A percentile compares a stretch with the other conserved stretches of the same genome.
Evolutionary conservation across 2,888 invertebrate species (phyloP).

Genomic region (Ceriagrion tenellum): DNA sequence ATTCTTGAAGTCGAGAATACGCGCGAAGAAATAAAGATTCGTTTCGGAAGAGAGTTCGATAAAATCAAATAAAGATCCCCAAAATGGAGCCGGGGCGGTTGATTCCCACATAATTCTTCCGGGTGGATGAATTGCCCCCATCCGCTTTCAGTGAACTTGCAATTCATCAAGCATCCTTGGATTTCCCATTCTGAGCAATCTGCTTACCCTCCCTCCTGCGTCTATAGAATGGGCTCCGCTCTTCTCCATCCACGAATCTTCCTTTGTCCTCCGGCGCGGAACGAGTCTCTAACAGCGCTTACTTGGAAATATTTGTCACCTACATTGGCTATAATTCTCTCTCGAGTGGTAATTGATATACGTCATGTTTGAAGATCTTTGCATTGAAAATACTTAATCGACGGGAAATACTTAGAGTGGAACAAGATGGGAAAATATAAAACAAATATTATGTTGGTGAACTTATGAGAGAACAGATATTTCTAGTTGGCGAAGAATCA

Average conservation of each 20-base stretch:
- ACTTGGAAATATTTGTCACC: neutral
- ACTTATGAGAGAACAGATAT: no score
- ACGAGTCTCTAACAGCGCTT: neutral
- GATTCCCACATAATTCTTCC: slow-evolving; percentile 23
- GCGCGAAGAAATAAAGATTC: neutral
- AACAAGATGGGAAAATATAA: no score
- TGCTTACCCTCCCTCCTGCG: neutral
- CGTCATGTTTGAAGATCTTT: neutral
- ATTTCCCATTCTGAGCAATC: neutral
- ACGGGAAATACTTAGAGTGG: no score
- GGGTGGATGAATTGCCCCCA: neutral
- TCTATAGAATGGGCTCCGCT: neutral
- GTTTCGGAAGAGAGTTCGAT: neutral
- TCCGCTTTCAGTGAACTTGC: neutral
- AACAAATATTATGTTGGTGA: no score
- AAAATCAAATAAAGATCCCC: slow-evolving; percentile 28
- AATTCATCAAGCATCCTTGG: neutral
- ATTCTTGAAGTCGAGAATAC: no score
- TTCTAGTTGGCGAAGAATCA: no score
- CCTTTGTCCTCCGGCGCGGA: neutral
- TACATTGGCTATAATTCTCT: neutral
- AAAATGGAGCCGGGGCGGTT: neutral
- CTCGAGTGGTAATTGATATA: neutral
- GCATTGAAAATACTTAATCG: no score
- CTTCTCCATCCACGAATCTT: neutral